These are phyloP conservation scores for Loris lydekkerianus DNA, from an alignment of 2,797 vertebrate species.

Conservation along the genomic window DNA sequence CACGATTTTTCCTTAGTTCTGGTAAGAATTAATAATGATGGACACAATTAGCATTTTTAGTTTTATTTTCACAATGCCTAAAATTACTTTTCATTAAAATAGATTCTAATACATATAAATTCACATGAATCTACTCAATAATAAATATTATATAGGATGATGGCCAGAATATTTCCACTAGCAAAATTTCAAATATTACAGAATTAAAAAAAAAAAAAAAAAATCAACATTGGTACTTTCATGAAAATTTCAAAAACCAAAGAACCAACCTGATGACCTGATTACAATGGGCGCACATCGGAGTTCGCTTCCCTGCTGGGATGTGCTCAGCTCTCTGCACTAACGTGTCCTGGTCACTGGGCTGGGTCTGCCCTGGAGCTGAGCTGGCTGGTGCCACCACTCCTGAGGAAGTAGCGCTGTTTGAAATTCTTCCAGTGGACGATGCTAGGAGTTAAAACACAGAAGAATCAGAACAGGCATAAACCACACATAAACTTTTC, in stretches of 20 bases:
- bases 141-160: background rate
- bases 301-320: constrained; percentile 95
- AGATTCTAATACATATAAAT: background rate
- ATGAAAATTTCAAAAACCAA: background rate
- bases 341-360: constrained; percentile 92
- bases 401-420: constrained; percentile 79
- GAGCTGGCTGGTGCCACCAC: constrained; percentile 71
- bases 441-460: constrained; percentile 81
- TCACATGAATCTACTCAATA: background rate
- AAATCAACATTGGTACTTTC: background rate
- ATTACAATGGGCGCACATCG: constrained; percentile 96
- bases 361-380: constrained; percentile 87
- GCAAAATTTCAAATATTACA: background rate
- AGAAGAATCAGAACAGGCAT: background rate
- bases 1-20: constrained; percentile 57
- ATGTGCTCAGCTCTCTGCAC: constrained; percentile 98
- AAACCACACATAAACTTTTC: background rate
- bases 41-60: constrained; percentile 34
- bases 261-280: constrained; percentile 94
- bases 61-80: constrained; percentile 49
- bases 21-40: constrained; percentile 27
- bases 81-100: constrained; percentile 62
- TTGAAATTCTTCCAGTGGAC: constrained; percentile 91
- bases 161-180: constrained; percentile 6
- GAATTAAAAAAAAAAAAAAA: constrained; percentile 42